Evolutionary conservation across 2,113 vertebrate genomes (phyloP).

Genomic region (Psettodes erumei): DNA sequence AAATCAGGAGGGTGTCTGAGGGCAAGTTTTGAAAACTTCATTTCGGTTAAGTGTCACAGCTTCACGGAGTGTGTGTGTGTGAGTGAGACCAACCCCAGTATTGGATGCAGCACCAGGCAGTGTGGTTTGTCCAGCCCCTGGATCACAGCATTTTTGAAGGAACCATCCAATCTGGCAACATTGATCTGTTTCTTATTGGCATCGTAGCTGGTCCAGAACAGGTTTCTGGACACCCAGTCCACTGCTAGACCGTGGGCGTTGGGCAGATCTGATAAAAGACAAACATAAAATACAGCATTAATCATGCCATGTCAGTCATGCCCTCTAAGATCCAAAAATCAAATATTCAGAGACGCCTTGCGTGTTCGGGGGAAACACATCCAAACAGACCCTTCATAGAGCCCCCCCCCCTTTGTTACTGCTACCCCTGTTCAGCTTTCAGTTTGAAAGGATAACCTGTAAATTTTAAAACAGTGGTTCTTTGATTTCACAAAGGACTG

Average conservation of each 20-base stretch:
- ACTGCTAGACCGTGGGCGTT: slow-evolving; percentile 95
- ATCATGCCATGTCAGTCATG: background rate
- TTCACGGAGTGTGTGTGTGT: slow-evolving; percentile 7
- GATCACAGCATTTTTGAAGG: slow-evolving; percentile 97
- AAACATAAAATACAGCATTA: slow-evolving; percentile 16
- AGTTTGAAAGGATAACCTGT: background rate
- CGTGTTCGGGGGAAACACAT: no score
- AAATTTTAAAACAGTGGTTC: background rate
- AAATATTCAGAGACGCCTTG: background rate
- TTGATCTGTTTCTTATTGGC: slow-evolving; percentile 98
- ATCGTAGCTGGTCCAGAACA: slow-evolving; percentile 98
- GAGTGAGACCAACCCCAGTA: slow-evolving; percentile 85
- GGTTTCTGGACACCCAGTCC: slow-evolving; percentile 97
- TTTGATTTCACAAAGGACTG: background rate
- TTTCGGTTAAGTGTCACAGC: slow-evolving; percentile 16
- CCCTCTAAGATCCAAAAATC: background rate
- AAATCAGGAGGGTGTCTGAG: slow-evolving; percentile 43
- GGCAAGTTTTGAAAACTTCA: slow-evolving; percentile 43
- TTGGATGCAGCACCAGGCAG: slow-evolving; percentile 93
- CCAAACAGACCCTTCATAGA: background rate
- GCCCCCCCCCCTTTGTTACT: background rate
- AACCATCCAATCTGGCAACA: slow-evolving; percentile 94
- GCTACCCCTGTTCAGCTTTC: background rate
- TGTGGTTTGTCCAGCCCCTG: slow-evolving; percentile 96
- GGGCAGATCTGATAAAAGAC: slow-evolving; percentile 87